Conservation (phyloP, 1,140 invertebrate genomes). For the Babylonia areolata region DNA sequence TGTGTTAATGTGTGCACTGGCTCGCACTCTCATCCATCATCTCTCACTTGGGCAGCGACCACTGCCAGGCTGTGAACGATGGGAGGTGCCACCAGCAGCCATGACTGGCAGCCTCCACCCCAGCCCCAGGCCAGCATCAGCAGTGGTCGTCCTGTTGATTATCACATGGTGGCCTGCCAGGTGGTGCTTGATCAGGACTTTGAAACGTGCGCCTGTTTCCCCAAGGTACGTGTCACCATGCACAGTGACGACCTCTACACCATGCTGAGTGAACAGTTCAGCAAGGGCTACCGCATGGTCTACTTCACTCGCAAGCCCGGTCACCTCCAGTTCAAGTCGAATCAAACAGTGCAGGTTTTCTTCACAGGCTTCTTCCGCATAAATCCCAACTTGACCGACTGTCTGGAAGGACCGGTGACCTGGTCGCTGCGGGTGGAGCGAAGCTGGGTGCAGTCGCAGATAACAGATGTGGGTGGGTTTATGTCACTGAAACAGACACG, state of each 20-base stretch:
- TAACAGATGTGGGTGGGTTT: background rate
- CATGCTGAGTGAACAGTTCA: slow-evolving; percentile 3
- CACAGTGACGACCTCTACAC: background rate
- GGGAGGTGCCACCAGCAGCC: background rate
- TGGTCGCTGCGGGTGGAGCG: background rate
- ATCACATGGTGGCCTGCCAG: background rate
- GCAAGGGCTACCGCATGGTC: background rate
- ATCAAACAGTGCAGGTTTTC: background rate
- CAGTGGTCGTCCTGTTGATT: background rate
- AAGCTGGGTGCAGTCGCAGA: slow-evolving; percentile 7
- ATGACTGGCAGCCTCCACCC: background rate
- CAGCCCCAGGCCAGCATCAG: background rate
- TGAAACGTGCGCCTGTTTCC: background rate
- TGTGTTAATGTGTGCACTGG: background rate
- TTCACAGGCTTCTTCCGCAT: background rate
- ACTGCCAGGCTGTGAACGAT: background rate
- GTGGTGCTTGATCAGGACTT: background rate
- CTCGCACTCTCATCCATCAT: too few relatives aligned
- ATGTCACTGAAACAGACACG: background rate
- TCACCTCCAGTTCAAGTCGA: background rate
- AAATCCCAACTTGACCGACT: background rate
- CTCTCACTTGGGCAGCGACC: too few relatives aligned
- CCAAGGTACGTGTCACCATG: background rate
- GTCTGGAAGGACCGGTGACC: background rate
- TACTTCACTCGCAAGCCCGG: background rate